Evolutionary conservation across 2,888 invertebrate species (phyloP).

Genomic region (Caenorhabditis afra): DNA sequence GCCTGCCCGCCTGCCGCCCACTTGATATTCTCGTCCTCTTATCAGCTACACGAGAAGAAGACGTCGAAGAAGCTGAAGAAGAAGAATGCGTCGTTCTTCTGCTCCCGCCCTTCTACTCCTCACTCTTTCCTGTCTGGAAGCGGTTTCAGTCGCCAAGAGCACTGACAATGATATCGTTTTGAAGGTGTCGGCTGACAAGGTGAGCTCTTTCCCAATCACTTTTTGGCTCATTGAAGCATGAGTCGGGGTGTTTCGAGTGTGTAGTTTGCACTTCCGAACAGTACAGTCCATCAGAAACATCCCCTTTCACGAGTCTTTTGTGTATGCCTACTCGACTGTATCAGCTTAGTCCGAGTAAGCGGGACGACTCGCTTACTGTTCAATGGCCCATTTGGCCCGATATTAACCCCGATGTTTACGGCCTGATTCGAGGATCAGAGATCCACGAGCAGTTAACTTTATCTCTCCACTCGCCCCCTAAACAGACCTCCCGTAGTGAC

Average conservation of each 20-base stretch:
- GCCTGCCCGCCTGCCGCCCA: constrained; percentile 19
- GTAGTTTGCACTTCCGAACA: too few relatives aligned
- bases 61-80: background rate
- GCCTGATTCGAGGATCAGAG: too few relatives aligned
- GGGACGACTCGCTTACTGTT: too few relatives aligned
- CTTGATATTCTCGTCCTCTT: constrained; percentile 42
- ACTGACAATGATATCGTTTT: constrained; percentile 52
- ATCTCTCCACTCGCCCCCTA: background rate
- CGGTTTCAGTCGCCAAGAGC: constrained; percentile 34
- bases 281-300: too few relatives aligned
- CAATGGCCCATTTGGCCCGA: too few relatives aligned
- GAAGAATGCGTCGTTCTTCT: constrained; percentile 27
- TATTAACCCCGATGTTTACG: too few relatives aligned
- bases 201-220: constrained; percentile 4
- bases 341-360: too few relatives aligned
- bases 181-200: constrained; percentile 57
- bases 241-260: too few relatives aligned
- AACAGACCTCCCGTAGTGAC: background rate
- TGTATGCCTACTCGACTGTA: too few relatives aligned
- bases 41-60: constrained; percentile 15
- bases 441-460: background rate
- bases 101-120: constrained; percentile 12
- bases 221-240: too few relatives aligned
- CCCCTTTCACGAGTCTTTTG: too few relatives aligned
- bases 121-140: background rate